These are phyloP conservation scores for Habropoda laboriosa DNA, from an alignment of 1,140 invertebrate genomes.

Conservation along the genomic window DNA sequence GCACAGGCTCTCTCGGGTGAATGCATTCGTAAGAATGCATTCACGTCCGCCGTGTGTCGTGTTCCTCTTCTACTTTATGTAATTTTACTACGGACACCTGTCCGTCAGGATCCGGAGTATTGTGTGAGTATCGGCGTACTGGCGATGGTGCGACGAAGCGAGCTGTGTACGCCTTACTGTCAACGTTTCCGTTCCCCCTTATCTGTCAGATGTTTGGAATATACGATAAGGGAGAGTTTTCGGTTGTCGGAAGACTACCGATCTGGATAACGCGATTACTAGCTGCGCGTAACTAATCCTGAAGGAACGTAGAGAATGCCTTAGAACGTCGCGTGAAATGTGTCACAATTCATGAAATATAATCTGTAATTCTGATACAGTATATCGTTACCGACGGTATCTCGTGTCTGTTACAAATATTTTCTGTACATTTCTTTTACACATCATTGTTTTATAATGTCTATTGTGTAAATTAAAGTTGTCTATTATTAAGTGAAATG, in stretches of 20 bases:
- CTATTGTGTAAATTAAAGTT: not conserved
- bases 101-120: conserved; percentile 24
- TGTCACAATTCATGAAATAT: conserved; percentile 27
- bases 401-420: not conserved
- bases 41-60: conserved; percentile 50
- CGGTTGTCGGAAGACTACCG: not conserved
- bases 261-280: conserved; percentile 29
- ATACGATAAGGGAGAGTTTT: conserved; percentile 12
- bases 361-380: not conserved
- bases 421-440: not conserved
- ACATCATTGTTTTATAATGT: not conserved
- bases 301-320: not conserved
- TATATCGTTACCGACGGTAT: conserved; percentile 18
- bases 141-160: not conserved
- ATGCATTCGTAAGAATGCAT: conserved; percentile 71
- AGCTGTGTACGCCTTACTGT: conserved; percentile 10
- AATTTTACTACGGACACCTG: conserved; percentile 61
- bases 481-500: not conserved
- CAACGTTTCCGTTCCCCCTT: conserved; percentile 9
- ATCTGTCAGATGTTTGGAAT: conserved; percentile 33
- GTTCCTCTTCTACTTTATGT: conserved; percentile 59
- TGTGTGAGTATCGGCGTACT: not conserved
- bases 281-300: not conserved
- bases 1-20: conserved; percentile 61
- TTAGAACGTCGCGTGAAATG: conserved; percentile 5